Conservation (phyloP, 2,888 invertebrate genomes). For the Plemyria rubiginata region DNA sequence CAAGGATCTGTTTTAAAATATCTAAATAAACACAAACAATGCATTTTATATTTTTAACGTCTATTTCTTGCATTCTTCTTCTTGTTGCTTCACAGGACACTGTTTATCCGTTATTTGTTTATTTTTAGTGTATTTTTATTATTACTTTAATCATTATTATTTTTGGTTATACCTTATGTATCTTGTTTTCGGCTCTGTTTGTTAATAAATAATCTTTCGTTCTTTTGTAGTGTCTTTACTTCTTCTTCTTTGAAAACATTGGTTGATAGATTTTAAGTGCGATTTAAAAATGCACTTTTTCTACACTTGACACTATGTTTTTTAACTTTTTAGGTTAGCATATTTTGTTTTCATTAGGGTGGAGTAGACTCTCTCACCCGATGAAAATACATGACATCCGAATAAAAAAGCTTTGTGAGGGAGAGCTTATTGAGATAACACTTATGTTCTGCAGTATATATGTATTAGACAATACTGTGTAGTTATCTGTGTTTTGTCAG, state of each 20-base stretch:
- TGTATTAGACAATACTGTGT: slow-evolving; percentile 23
- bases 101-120: no score
- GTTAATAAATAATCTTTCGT: no score
- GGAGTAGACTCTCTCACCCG: not conserved
- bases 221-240: no score
- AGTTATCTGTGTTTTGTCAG: slow-evolving; percentile 55
- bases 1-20: slow-evolving; percentile 26
- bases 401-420: slow-evolving; percentile 21
- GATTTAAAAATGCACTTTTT: not conserved
- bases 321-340: not conserved
- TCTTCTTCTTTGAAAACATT: no score
- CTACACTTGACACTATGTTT: not conserved
- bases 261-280: no score
- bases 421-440: slow-evolving; percentile 25
- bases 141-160: no score
- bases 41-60: slow-evolving; percentile 16
- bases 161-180: no score
- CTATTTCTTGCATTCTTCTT: slow-evolving; percentile 9
- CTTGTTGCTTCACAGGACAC: no score
- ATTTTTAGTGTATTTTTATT: no score
- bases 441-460: slow-evolving; percentile 23
- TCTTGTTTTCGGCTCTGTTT: no score
- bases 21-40: slow-evolving; percentile 15
- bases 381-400: slow-evolving; percentile 7
- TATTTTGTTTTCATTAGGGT: no score